phyloP scores from a whole-genome alignment of 2,888 invertebrate genomes.

The Diarsia rubi region DNA sequence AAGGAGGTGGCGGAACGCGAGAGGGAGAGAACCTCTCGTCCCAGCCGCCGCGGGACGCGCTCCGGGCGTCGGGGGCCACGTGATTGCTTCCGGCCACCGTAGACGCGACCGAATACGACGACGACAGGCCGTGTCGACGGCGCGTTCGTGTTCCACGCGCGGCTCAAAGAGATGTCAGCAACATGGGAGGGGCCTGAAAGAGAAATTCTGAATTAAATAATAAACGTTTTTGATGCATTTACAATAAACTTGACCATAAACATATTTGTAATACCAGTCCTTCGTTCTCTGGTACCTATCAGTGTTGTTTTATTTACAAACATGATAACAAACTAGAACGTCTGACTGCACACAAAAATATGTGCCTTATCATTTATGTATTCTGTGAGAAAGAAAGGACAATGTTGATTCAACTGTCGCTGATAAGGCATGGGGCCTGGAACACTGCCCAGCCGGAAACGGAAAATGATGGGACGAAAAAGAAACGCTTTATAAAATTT shows the following conservation, averaged over 20 bases:
- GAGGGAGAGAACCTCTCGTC: no score
- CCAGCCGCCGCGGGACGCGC: no score
- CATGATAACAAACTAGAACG: not conserved
- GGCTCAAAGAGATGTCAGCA: no score
- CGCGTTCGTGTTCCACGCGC: no score
- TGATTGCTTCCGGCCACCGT: no score
- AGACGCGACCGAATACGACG: no score
- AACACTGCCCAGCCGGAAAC: constrained; percentile 36
- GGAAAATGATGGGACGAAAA: constrained; percentile 32
- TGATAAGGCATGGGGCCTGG: constrained; percentile 36
- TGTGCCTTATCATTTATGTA: constrained; percentile 26
- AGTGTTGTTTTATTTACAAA: not conserved
- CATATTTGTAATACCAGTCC: not conserved
- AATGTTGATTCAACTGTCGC: constrained; percentile 24
- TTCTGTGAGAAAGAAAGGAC: constrained; percentile 22
- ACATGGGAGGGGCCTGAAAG: no score
- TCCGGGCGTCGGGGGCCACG: no score
- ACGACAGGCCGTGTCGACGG: no score
- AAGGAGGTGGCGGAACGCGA: no score
- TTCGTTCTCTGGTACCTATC: not conserved
- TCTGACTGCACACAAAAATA: constrained; percentile 11
- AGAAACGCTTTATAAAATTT: constrained; percentile 29
- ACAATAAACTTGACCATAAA: not conserved
- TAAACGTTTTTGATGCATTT: not conserved
- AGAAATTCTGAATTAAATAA: not conserved